phyloP scores from a whole-genome alignment of 2,888 invertebrate genomes.

The Ephialtes manifestator region DNA sequence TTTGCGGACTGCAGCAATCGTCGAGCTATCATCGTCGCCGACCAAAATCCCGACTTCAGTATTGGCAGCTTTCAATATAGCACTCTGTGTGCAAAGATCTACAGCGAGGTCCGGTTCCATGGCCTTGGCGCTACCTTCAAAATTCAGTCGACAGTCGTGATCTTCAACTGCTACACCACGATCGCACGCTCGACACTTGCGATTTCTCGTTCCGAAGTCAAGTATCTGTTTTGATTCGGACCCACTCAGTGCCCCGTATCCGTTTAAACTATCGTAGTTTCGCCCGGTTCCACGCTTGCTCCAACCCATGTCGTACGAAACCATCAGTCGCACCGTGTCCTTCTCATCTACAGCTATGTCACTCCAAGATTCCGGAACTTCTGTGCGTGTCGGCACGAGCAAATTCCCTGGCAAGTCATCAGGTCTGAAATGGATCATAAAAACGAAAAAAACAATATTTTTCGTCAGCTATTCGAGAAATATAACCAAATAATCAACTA shows the following conservation, averaged over 20 bases:
- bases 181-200: slow-evolving; percentile 74
- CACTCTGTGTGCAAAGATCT: slow-evolving; percentile 57
- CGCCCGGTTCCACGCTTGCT: slow-evolving; percentile 71
- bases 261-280: slow-evolving; percentile 73
- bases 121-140: slow-evolving; percentile 73
- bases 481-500: neutral
- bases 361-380: slow-evolving; percentile 7
- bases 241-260: slow-evolving; percentile 72
- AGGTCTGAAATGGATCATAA: slow-evolving; percentile 23
- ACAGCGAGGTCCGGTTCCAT: slow-evolving; percentile 75
- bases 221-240: slow-evolving; percentile 62
- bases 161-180: slow-evolving; percentile 53
- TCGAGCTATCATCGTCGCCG: slow-evolving; percentile 74
- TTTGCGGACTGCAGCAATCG: slow-evolving; percentile 71
- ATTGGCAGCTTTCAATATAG: slow-evolving; percentile 64
- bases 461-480: slow-evolving; percentile 9
- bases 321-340: slow-evolving; percentile 62
- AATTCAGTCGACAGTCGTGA: slow-evolving; percentile 74
- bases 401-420: slow-evolving; percentile 17
- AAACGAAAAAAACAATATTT: neutral
- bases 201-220: slow-evolving; percentile 73
- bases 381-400: slow-evolving; percentile 20
- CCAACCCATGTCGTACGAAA: slow-evolving; percentile 75
- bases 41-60: slow-evolving; percentile 71
- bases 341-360: neutral